These are phyloP conservation scores for Lydus trimaculatus DNA, from an alignment of 2,888 invertebrate species.

Conservation along the genomic window DNA sequence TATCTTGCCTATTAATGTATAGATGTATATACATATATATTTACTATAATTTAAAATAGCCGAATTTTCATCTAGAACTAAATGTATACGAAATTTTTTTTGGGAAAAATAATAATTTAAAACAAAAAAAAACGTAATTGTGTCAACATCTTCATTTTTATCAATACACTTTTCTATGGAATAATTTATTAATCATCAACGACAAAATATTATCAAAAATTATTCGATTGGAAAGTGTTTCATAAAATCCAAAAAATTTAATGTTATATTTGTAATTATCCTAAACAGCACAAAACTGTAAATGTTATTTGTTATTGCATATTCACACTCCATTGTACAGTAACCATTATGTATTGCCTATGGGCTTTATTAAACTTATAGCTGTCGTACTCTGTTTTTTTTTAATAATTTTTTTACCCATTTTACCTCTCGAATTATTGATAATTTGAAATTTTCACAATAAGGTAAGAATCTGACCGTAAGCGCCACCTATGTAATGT, in stretches of 20 bases:
- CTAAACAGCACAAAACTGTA: constrained; percentile 42
- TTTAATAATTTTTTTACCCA: neutral
- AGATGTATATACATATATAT: constrained; percentile 58
- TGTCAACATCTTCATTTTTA: constrained; percentile 19
- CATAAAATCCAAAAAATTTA: constrained; percentile 24
- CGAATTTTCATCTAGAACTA: constrained; percentile 39
- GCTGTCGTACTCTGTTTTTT: constrained; percentile 54
- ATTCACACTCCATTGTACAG: constrained; percentile 60
- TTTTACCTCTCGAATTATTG: constrained; percentile 16
- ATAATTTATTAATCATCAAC: neutral
- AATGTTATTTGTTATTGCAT: constrained; percentile 61
- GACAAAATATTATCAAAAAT: neutral
- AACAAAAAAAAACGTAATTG: neutral
- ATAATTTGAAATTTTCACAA: neutral
- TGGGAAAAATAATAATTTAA: neutral
- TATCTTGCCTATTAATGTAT: constrained; percentile 59
- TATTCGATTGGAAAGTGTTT: constrained; percentile 17
- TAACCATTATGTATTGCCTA: constrained; percentile 60
- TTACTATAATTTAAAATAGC: constrained; percentile 38
- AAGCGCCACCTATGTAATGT: neutral
- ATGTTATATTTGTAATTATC: constrained; percentile 37
- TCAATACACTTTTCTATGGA: constrained; percentile 16
- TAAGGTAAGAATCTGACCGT: neutral
- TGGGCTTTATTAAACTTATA: constrained; percentile 61
- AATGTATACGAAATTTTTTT: constrained; percentile 55